These are phyloP conservation scores for Druon quercuslanigerum DNA, from an alignment of 1,140 invertebrate genomes.

Conservation along the genomic window DNA sequence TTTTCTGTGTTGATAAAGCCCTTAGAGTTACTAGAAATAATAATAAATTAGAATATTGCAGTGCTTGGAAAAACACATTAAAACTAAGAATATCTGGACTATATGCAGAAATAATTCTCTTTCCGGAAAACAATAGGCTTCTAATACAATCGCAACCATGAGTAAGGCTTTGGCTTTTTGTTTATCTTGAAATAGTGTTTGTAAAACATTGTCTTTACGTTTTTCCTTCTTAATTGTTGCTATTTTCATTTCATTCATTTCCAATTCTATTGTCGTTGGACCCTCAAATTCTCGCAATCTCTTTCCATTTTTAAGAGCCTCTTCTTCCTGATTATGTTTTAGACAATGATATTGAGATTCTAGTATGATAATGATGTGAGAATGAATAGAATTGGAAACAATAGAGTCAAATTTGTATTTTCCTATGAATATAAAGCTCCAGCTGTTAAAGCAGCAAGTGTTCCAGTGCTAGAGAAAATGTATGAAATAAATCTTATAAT, in stretches of 20 bases:
- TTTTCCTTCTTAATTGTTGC: slow-evolving; percentile 77
- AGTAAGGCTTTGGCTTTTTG: slow-evolving; percentile 81
- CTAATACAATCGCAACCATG: slow-evolving; percentile 82
- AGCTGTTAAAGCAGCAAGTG: no score
- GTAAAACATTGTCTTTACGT: slow-evolving; percentile 74
- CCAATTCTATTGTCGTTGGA: no score
- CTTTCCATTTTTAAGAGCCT: no score
- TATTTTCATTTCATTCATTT: slow-evolving; percentile 77
- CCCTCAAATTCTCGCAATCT: no score
- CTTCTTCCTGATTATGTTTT: no score
- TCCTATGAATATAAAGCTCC: no score
- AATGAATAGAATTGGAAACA: no score
- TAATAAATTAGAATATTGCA: slow-evolving; percentile 78
- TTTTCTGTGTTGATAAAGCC: slow-evolving; percentile 78
- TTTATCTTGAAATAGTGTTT: slow-evolving; percentile 77
- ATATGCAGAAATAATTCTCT: slow-evolving; percentile 85
- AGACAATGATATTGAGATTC: no score
- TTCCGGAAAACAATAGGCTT: slow-evolving; percentile 85
- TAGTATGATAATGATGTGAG: no score
- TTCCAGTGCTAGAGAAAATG: slow-evolving; percentile 77
- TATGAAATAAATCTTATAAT: slow-evolving; percentile 74
- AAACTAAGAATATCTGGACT: slow-evolving; percentile 84
- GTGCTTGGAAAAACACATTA: slow-evolving; percentile 76
- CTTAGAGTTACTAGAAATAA: slow-evolving; percentile 81
- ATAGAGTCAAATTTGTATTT: no score